Base-by-base conservation (phyloP, 2,113 vertebrate genomes). In the Clupea harengus region DNA sequence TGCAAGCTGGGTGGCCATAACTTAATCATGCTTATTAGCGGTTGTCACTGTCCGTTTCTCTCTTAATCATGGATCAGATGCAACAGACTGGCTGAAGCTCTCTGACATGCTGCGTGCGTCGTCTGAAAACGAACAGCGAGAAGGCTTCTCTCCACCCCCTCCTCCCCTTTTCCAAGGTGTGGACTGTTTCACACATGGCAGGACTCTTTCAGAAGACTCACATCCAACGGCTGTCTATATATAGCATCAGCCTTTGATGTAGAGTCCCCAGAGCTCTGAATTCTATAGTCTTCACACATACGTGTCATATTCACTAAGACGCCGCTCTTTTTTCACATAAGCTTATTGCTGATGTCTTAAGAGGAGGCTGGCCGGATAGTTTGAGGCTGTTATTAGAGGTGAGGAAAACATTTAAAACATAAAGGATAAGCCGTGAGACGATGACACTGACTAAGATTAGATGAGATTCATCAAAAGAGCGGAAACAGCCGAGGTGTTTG, bases 1-100 rank as follows among this genome's bases (percentile, higher is more conserved):
- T 44, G 72, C 60, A 44, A 67, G 85, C 86, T 87, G 89, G 89
- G 81, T 85, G 81, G 87, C 87, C 81, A 88, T 86, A 90, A 90
- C 90, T 92, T 93, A 91, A 93, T 94, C 92, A 92, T 89, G 88
- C 89, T 88, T 80, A 88, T 91, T 93, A 94, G 93, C 92, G 92
- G 89, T 81, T 87, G 72, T 92, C 90, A 94, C 94, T 95, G 93
- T 94, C 90, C 84, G 84, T 88, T 92, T 92, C 91, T 92, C 93
- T 93, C 72, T 78, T 32, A 39, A 32, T 78, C 28, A 78, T 18
- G 13, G 28, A 39, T 17, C 72, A 78, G 72, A 78, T 17, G 72
- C 32, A 78, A 17, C 28, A 9, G 28, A 44, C 10, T 11, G 10
- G 72, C 72, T 0, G 2, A 78, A 78, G 28, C 9, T 11, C 72